Percentiles rank a stretch among this genome's conserved stretches.
phyloP scores from a whole-genome alignment of 35 echinoderm and acorn worm genomes.

The Eucidaris tribuloides region DNA sequence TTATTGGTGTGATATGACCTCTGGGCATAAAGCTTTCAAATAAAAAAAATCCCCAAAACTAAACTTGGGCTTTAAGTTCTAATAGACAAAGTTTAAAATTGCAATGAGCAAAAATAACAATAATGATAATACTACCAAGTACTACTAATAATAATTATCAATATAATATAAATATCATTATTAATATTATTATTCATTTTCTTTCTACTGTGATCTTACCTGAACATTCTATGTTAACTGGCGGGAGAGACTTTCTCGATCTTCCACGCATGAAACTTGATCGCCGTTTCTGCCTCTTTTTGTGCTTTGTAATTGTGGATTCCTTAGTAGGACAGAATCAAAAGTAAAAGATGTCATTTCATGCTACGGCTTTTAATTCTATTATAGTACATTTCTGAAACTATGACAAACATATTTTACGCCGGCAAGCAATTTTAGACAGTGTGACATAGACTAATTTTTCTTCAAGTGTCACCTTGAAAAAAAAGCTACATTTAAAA shows the following conservation, averaged over 20 bases:
- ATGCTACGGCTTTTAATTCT: too few species aligned
- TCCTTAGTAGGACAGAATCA: too few species aligned
- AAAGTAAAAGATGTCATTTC: too few species aligned
- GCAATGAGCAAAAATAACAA: neutral
- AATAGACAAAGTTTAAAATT: neutral
- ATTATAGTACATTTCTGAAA: too few species aligned
- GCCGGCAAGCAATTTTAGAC: too few species aligned
- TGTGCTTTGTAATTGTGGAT: slow-evolving; percentile 1
- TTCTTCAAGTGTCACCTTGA: too few species aligned
- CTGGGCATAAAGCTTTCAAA: too few species aligned
- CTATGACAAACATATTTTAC: too few species aligned
- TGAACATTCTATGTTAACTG: slow-evolving; percentile 10
- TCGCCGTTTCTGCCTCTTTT: slow-evolving; percentile 23
- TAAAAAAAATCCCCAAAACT: neutral
- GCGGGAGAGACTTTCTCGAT: slow-evolving; percentile 30
- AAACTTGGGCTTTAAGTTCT: neutral
- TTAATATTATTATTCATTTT: neutral
- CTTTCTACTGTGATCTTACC: neutral
- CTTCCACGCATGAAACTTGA: slow-evolving; percentile 49
- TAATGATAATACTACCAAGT: neutral
- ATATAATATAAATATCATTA: neutral
- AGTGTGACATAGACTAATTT: too few species aligned
- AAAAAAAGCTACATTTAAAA: too few species aligned
- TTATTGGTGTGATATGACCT: too few species aligned
- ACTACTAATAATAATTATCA: neutral